Base-by-base conservation (phyloP, 2,113 vertebrate species). In the Rhinoderma darwinii region DNA sequence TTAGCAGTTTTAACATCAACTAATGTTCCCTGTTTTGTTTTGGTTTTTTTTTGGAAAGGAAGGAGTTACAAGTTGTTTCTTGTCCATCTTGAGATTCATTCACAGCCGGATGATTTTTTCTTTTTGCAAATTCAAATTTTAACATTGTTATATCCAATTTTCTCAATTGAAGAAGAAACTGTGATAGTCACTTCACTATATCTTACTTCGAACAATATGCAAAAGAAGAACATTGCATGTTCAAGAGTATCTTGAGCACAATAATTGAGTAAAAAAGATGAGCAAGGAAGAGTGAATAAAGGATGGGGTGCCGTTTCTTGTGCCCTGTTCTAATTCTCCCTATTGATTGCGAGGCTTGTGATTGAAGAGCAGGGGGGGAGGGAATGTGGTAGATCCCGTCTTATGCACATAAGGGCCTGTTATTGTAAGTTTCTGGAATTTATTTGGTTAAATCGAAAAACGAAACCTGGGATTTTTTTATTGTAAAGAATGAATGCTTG, bases 151-250 rank as follows among this genome's bases (percentile, higher is more conserved):
- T 41, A 35, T 25, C 18, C 68, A 39, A 15, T 39, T 41, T 72
- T 72, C 20, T 72, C 35, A 72, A 72, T 35, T 72, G 35, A 41
- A 72, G 37, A 41, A 72, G 37, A 72, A 41, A 41, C 68, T 72
- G 68, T 72, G 35, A 72, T 72, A 22, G 32, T 70, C 18, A 70
- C 68, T 72, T 72, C 68, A 41, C 18, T 25, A 72, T 35, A 22
- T 39, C 68, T 72, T 70, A 35, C 66, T 4, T 8, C 25, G 35
- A 72, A 72, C 37, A 72, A 41, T 72, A 12, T 41, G 3, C 68
- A 41, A 25, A 30, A 17, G 66, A 25, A 22, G 37, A 72, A 25
- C 68, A 4, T 39, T 41, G 68, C 35, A 72, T 72, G 37, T 39
- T 72, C 37, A 72, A 41, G 35, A 72, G 68, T 20, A 72, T 72